Base-by-base conservation (phyloP, 1,140 invertebrate species). In the Drosophila santomea region DNA sequence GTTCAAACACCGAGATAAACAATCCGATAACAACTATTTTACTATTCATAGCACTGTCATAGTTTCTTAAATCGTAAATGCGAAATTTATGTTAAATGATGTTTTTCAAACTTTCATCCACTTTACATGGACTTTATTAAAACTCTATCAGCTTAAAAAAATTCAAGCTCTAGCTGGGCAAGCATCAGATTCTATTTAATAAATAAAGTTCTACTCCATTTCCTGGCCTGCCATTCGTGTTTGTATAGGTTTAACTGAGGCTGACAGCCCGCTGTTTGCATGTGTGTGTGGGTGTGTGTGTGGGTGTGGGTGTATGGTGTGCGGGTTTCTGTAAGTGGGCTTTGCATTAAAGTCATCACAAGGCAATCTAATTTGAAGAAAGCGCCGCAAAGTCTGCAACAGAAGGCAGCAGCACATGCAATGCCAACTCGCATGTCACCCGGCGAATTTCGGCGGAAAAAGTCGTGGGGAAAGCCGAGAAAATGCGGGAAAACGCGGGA, bases 301-400 rank as follows among this genome's bases (percentile, higher is more conserved):
- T 6, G 35, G 35, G 11, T 36, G 35, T 36, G 35, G 2, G 35
- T 20, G 20, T 20, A 20, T 20, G 35, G 8, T 36, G 11, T 39
- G 38, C 38, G 62, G 28, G 57, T 67, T 20, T 59, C 36, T 73
- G 56, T 50, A 48, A 41, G 62, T 68, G 50, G 43, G 64, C 68
- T 58, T 50, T 61, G 64, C 74, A 69, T 77, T 77, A 77, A 77
- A 77, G 39, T 55, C 73, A 59, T 61, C 57, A 54, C 56, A 58
- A 77, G 74, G 73, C 74, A 77, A 77, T 77, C 74, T 68, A 77
- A 77, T 76, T 76, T 76, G 52, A 64, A 74, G 72, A 56, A 64
- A 63, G 72, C 73, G 73, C 73, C 73, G 62, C 73, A 76, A 76
- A 76, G 73, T 63, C 72, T 78, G 76, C 81, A 79, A 80, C 64